Evolutionary conservation across 2,113 vertebrate genomes (phyloP).

Genomic region (Daboia siamensis): DNA sequence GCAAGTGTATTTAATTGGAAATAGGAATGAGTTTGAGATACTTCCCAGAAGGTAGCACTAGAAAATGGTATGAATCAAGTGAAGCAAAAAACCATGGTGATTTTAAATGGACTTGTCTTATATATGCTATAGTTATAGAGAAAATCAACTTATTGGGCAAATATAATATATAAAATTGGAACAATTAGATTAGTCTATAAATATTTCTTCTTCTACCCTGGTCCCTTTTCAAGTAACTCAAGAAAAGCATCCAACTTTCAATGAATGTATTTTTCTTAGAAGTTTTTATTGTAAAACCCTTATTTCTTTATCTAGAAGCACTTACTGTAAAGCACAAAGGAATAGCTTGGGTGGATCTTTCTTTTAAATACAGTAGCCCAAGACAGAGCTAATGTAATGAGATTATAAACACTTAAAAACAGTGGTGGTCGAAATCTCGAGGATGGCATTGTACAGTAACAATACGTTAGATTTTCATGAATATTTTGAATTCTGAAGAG

Average conservation of each 20-base stretch:
- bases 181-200: not conserved
- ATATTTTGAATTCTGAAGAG: not conserved
- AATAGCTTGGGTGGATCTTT: not conserved
- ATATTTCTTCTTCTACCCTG: not conserved
- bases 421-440: not conserved
- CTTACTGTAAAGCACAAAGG: not conserved
- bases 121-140: not conserved
- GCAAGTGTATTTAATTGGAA: not conserved
- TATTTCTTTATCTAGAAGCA: not conserved
- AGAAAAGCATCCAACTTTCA: not conserved
- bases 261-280: not conserved
- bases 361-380: not conserved
- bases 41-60: conserved; percentile 69
- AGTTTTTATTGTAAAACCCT: not conserved
- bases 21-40: not conserved
- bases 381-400: not conserved
- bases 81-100: not conserved
- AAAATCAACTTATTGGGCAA: not conserved
- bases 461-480: not conserved
- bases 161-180: too few species aligned
- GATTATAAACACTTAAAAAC: not conserved
- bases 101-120: not conserved
- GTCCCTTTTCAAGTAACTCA: not conserved
- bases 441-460: not conserved
- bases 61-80: conserved; percentile 32